Evolutionary conservation across 2,888 invertebrate genomes (phyloP).

Genomic region (Meta bourneti): DNA sequence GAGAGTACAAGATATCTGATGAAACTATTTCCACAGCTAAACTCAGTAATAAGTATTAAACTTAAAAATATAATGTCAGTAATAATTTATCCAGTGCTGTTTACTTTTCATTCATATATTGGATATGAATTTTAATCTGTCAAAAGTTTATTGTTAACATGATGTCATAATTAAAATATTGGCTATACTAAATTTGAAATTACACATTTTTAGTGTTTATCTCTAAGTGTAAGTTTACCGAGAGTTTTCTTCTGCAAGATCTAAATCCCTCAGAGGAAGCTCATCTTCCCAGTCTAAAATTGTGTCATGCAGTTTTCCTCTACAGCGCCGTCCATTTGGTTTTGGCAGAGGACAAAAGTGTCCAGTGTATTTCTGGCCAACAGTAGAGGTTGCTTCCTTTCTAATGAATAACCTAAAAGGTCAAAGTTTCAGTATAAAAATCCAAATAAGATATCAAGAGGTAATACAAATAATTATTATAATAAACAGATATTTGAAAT

Average conservation of each 20-base stretch:
- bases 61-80: no score
- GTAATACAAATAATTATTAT: background rate
- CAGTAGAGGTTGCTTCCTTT: conserved; percentile 86
- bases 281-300: conserved; percentile 98
- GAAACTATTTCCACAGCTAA: no score
- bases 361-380: conserved; percentile 88
- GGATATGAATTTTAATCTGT: no score
- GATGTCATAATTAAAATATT: no score
- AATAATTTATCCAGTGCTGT: no score
- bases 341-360: conserved; percentile 85
- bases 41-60: no score
- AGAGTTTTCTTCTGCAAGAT: conserved; percentile 91
- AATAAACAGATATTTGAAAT: background rate
- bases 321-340: conserved; percentile 85
- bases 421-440: background rate
- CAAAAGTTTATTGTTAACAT: no score
- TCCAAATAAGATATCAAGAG: no score
- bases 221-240: conserved; percentile 83
- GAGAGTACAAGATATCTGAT: no score
- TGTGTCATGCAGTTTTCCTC: conserved; percentile 92
- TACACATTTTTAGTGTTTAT: no score
- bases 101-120: no score
- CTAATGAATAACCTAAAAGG: conserved; percentile 89
- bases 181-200: no score
- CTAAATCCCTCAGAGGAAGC: conserved; percentile 91